A percentile compares a stretch with the other conserved stretches of the same genome.
Conservation (phyloP, 2,888 invertebrate species). For the Anthophora plumipes region DNA sequence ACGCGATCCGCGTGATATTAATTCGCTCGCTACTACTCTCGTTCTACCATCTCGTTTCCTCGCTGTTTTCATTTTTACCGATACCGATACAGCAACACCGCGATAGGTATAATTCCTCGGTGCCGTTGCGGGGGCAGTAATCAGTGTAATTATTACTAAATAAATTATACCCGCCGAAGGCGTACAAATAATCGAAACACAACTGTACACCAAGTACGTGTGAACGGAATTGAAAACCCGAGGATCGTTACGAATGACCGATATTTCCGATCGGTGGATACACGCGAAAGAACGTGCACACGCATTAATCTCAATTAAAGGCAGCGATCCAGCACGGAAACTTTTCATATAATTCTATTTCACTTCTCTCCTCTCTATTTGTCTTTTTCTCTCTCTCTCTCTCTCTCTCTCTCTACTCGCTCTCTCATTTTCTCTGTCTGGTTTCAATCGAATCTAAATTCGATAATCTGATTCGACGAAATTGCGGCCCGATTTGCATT, state of each 20-base stretch:
- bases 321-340: not conserved
- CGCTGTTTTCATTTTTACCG: constrained; percentile 26
- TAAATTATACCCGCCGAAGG: constrained; percentile 15
- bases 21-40: constrained; percentile 9
- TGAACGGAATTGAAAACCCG: not conserved
- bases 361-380: not conserved
- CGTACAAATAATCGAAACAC: too few species aligned
- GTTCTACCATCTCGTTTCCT: not conserved
- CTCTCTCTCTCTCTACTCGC: too few species aligned
- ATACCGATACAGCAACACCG: too few species aligned
- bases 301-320: constrained; percentile 52
- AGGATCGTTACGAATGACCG: not conserved
- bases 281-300: constrained; percentile 10
- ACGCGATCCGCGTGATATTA: constrained; percentile 35
- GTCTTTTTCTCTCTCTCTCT: too few species aligned
- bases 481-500: constrained; percentile 51
- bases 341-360: constrained; percentile 46
- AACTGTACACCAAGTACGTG: too few species aligned
- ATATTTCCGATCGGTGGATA: not conserved
- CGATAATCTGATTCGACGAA: constrained; percentile 54
- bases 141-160: constrained; percentile 40
- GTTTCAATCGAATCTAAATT: constrained; percentile 50
- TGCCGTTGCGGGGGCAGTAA: constrained; percentile 7
- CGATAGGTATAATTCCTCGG: too few species aligned
- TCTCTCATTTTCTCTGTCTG: too few species aligned